These are phyloP conservation scores for Agrilus mali DNA, from an alignment of 2,888 invertebrate species.

Conservation along the genomic window DNA sequence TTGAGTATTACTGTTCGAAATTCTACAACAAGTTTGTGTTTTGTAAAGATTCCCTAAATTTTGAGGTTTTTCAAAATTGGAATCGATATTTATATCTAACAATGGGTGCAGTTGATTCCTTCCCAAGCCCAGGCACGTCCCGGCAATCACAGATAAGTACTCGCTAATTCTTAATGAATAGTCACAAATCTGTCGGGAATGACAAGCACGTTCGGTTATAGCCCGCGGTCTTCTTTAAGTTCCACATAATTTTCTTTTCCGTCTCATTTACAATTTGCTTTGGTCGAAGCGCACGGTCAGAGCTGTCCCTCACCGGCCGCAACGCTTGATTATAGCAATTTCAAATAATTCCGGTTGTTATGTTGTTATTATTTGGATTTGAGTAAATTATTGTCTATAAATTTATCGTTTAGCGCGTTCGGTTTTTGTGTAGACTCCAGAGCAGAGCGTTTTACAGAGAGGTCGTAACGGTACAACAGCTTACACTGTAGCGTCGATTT, in stretches of 20 bases:
- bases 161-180: constrained; percentile 46
- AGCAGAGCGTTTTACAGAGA: too few species aligned
- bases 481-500: too few species aligned
- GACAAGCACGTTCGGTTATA: constrained; percentile 28
- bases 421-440: too few species aligned
- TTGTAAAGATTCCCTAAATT: too few species aligned
- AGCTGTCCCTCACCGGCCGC: constrained; percentile 30
- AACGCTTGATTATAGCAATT: constrained; percentile 35
- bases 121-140: too few species aligned
- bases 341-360: constrained; percentile 34
- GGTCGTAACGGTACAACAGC: too few species aligned
- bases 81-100: too few species aligned
- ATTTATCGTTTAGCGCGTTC: constrained; percentile 30
- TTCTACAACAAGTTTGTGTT: too few species aligned
- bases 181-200: constrained; percentile 33
- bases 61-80: too few species aligned
- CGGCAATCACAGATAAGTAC: too few species aligned
- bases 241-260: constrained; percentile 27
- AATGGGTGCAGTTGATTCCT: too few species aligned
- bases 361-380: constrained; percentile 32
- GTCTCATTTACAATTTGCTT: constrained; percentile 35
- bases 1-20: too few species aligned
- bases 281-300: constrained; percentile 25
- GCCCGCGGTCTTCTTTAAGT: constrained; percentile 11
- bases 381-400: constrained; percentile 32